Evolutionary conservation across 2,113 vertebrate genomes (phyloP).

Genomic region (Phyllostomus discolor): DNA sequence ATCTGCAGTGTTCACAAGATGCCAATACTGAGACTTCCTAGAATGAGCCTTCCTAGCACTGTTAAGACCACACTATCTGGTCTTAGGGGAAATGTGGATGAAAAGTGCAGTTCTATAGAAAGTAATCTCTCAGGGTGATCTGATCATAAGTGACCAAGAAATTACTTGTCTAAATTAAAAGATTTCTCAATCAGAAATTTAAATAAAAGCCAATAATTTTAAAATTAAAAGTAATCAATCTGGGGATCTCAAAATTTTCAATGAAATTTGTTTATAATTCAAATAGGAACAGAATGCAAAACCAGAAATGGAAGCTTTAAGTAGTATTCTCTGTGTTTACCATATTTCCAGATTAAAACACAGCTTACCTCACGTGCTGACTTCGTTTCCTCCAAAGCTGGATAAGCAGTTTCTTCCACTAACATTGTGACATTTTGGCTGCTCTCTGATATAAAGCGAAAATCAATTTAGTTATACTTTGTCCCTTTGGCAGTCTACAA

Average conservation of each 20-base stretch:
- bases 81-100: not conserved
- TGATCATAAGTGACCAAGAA: not conserved
- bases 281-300: not conserved
- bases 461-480: not conserved
- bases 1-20: not conserved
- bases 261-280: not conserved
- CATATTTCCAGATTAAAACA: not conserved
- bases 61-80: not conserved
- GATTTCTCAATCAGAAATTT: not conserved
- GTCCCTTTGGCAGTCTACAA: not conserved
- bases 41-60: not conserved
- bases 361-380: conserved; percentile 81
- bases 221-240: not conserved
- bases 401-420: conserved; percentile 70
- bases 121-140: not conserved
- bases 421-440: conserved; percentile 58
- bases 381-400: conserved; percentile 71
- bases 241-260: not conserved
- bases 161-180: conserved; percentile 15
- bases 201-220: not conserved
- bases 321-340: not conserved
- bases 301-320: not conserved
- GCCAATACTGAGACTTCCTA: not conserved
- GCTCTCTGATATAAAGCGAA: conserved; percentile 75
- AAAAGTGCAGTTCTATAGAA: not conserved